Percentiles rank a stretch among this genome's conserved stretches.
Conservation (phyloP, 2,113 vertebrate species). For the Oplegnathus fasciatus region DNA sequence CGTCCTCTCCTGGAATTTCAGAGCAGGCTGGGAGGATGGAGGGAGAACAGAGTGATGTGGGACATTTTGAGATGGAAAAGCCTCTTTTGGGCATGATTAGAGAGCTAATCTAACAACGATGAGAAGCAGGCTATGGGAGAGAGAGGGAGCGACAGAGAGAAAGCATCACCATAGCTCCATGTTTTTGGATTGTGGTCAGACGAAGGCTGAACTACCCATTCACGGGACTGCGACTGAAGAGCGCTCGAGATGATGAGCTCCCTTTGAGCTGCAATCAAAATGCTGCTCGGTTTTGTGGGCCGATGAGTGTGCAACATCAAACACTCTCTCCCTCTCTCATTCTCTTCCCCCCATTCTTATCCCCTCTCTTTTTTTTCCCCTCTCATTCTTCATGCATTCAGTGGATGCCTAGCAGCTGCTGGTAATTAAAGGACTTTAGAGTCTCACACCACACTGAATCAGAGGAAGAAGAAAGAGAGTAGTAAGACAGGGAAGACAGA, state of each 20-base stretch:
- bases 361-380: background rate
- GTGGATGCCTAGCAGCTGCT: conserved; percentile 80
- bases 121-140: conserved; percentile 25
- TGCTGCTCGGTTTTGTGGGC: conserved; percentile 71
- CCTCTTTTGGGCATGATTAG: conserved; percentile 69
- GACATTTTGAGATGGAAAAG: conserved; percentile 63
- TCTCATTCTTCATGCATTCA: conserved; percentile 72
- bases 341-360: conserved; percentile 60
- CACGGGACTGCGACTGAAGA: conserved; percentile 70
- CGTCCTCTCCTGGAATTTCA: conserved; percentile 23
- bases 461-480: conserved; percentile 62
- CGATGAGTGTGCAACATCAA: conserved; percentile 72
- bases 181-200: conserved; percentile 74
- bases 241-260: conserved; percentile 80
- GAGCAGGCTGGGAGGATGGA: conserved; percentile 28
- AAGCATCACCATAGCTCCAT: conserved; percentile 41
- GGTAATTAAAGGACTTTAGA: conserved; percentile 83
- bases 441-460: conserved; percentile 68
- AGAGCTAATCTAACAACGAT: conserved; percentile 61
- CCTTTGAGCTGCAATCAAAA: conserved; percentile 82
- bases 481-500: conserved; percentile 54
- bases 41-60: conserved; percentile 27
- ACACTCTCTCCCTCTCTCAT: conserved; percentile 55
- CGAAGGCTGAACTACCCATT: conserved; percentile 58
- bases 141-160: background rate